Percentiles rank a stretch among this genome's conserved stretches.
phyloP scores from a whole-genome alignment of 2,113 vertebrate species.

The Gasterosteus aculeatus region DNA sequence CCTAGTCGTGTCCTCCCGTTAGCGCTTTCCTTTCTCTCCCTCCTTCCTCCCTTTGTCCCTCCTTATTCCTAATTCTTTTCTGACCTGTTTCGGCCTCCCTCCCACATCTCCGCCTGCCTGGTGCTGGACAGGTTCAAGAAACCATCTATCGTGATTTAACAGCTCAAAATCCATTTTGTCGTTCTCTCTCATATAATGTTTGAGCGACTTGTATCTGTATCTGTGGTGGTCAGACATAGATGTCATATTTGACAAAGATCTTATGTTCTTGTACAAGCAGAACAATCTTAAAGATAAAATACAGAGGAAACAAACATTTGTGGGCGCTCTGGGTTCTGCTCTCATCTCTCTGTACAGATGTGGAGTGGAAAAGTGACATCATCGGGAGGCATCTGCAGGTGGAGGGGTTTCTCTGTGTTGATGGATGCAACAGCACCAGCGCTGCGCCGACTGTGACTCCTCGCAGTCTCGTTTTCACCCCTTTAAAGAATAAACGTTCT shows the following conservation, averaged over 20 bases:
- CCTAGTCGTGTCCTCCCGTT: neutral
- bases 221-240: neutral
- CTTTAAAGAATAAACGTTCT: neutral
- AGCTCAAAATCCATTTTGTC: neutral
- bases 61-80: neutral
- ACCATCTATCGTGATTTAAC: conserved; percentile 18
- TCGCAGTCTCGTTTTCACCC: neutral
- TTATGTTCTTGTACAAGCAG: neutral
- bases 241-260: neutral
- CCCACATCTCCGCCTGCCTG: conserved; percentile 21
- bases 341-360: neutral
- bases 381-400: neutral
- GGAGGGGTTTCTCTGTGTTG: neutral
- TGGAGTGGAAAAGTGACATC: neutral
- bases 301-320: neutral
- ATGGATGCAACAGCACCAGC: neutral
- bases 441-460: neutral
- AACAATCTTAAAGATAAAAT: neutral
- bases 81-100: conserved; percentile 22
- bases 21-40: neutral
- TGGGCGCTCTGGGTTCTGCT: neutral
- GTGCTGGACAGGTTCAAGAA: conserved; percentile 21
- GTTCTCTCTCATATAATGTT: neutral
- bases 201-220: too few relatives aligned
- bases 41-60: neutral